Percentiles rank a stretch among this genome's conserved stretches.
phyloP scores from a whole-genome alignment of 1,140 invertebrate species.

The Adoxophyes honmai region DNA sequence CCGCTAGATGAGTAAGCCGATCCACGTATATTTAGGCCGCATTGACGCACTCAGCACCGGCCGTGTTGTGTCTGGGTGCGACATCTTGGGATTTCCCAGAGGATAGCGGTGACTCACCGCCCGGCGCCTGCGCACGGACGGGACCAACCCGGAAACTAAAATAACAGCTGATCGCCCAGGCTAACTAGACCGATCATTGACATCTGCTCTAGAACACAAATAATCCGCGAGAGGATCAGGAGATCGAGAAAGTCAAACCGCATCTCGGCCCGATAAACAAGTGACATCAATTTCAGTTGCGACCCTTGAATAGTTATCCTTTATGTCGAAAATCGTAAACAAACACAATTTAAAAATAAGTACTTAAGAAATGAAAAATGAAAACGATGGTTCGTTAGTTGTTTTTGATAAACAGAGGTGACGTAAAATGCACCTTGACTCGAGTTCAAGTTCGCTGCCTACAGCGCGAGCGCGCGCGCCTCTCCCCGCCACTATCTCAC shows the following conservation, averaged over 20 bases:
- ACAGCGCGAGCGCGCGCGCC: too few relatives aligned
- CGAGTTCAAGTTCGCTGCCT: too few relatives aligned
- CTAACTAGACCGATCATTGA: constrained; percentile 3
- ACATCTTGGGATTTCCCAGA: neutral
- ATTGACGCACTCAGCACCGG: constrained; percentile 1
- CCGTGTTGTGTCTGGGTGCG: neutral
- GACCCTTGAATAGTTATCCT: too few relatives aligned
- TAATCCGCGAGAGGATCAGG: neutral
- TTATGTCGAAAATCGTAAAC: too few relatives aligned
- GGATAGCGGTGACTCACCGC: neutral
- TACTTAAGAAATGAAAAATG: too few relatives aligned
- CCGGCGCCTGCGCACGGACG: neutral
- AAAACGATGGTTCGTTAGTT: too few relatives aligned
- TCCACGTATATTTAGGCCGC: neutral
- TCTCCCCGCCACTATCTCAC: too few relatives aligned
- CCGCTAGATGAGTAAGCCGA: neutral
- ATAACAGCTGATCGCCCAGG: constrained; percentile 13
- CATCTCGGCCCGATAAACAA: neutral
- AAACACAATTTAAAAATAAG: too few relatives aligned
- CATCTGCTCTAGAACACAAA: neutral
- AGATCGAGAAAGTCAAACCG: neutral
- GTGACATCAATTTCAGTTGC: too few relatives aligned
- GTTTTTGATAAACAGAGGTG: too few relatives aligned
- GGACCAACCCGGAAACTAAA: neutral
- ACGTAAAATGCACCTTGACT: too few relatives aligned